A percentile compares a stretch with the other conserved stretches of the same genome.
Evolutionary conservation across 2,797 vertebrate species (phyloP).

Genomic region (Peromyscus aztecus): DNA sequence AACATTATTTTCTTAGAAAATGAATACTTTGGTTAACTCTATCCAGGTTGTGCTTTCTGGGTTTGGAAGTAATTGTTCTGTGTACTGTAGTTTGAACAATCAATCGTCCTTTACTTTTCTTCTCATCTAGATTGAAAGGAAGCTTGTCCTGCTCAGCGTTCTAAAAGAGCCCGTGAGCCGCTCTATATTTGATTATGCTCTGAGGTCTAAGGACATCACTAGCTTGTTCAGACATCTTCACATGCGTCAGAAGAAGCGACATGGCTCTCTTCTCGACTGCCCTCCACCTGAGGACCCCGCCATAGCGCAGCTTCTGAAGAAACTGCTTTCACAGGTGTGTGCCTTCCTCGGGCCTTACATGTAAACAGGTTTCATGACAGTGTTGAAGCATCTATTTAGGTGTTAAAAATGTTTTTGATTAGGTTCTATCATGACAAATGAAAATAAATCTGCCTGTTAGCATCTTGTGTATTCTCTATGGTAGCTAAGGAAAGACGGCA

Average conservation of each 20-base stretch:
- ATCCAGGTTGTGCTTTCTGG: background rate
- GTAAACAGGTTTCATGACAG: background rate
- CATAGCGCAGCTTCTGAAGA: constrained; percentile 96
- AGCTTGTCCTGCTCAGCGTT: constrained; percentile 97
- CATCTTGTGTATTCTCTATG: background rate
- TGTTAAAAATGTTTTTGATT: constrained; percentile 28
- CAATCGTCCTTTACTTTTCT: constrained; percentile 65
- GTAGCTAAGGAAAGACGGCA: background rate
- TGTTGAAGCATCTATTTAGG: background rate
- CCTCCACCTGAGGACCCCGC: constrained; percentile 95
- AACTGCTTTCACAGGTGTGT: constrained; percentile 96
- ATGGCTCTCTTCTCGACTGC: constrained; percentile 93
- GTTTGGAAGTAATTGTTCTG: background rate
- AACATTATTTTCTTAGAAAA: constrained; percentile 35
- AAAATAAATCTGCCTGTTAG: background rate
- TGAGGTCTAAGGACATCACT: constrained; percentile 96
- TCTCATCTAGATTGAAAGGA: constrained; percentile 95
- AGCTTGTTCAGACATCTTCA: constrained; percentile 97
- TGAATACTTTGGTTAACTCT: constrained; percentile 5
- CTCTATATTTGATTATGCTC: constrained; percentile 98
- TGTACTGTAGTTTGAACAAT: constrained; percentile 17
- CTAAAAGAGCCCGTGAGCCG: constrained; percentile 97
- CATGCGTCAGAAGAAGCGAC: constrained; percentile 95
- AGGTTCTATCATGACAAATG: background rate
- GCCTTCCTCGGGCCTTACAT: background rate